These are phyloP conservation scores for Tichodroma muraria DNA, from an alignment of 2,113 vertebrate species.

Conservation along the genomic window DNA sequence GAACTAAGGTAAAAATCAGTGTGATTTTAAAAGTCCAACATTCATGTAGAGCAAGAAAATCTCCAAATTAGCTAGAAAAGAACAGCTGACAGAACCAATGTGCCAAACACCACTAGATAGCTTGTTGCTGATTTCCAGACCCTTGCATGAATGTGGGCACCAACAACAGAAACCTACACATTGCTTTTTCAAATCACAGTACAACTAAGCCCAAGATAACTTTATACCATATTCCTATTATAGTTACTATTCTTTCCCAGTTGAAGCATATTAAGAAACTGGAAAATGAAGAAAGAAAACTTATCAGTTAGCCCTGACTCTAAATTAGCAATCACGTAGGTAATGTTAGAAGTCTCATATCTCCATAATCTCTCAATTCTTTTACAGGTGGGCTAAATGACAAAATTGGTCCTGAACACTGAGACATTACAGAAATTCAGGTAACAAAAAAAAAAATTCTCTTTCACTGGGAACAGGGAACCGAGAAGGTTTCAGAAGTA, in stretches of 20 bases:
- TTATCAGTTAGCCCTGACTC: neutral
- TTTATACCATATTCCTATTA: neutral
- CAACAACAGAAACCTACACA: neutral
- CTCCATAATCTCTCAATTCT: neutral
- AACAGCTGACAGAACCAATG: neutral
- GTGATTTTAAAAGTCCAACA: neutral
- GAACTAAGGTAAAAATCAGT: neutral
- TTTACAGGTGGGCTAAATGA: neutral
- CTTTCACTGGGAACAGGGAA: neutral
- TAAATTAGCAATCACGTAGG: neutral
- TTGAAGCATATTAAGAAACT: neutral
- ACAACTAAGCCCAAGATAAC: neutral
- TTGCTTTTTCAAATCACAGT: neutral
- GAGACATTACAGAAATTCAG: neutral
- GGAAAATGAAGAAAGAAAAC: neutral
- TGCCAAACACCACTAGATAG: neutral
- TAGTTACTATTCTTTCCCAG: neutral
- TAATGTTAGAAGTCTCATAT: neutral
- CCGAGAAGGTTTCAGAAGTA: neutral
- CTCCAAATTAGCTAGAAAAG: neutral
- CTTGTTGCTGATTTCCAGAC: neutral
- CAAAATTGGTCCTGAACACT: neutral
- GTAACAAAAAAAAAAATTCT: neutral
- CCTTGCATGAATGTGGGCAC: neutral
- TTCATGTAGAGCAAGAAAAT: neutral